phyloP scores from a whole-genome alignment of 2,113 vertebrate species.

The Tor tambroides region DNA sequence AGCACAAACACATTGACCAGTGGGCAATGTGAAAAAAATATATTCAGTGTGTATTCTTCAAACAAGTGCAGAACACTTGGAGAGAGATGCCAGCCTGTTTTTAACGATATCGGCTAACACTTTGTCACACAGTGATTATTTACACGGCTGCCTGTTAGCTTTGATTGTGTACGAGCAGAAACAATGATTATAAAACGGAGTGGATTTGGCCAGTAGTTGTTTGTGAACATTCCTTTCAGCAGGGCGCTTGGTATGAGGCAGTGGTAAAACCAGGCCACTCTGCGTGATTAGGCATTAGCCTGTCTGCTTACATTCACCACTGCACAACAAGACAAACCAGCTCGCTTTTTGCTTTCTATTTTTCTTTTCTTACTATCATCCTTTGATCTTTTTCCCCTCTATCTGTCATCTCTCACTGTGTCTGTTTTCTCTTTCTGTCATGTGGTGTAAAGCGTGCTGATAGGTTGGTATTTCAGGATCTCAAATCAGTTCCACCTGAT shows the following conservation, averaged over 20 bases:
- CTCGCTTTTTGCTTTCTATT: slow-evolving; percentile 36
- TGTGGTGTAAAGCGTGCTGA: neutral
- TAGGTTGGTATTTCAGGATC: neutral
- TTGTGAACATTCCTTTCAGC: slow-evolving; percentile 72
- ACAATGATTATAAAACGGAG: slow-evolving; percentile 40
- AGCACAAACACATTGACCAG: too few relatives aligned
- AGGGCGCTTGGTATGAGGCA: slow-evolving; percentile 68
- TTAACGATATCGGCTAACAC: neutral
- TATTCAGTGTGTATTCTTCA: neutral
- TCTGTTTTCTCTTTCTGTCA: slow-evolving; percentile 9
- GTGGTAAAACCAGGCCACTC: slow-evolving; percentile 69
- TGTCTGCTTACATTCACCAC: slow-evolving; percentile 68
- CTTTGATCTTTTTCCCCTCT: neutral
- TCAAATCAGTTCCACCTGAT: slow-evolving; percentile 31
- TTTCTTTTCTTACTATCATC: slow-evolving; percentile 22
- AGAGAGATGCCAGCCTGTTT: neutral
- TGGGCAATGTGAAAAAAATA: neutral
- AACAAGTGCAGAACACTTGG: neutral
- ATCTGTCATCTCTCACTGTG: neutral
- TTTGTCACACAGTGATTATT: slow-evolving; percentile 21
- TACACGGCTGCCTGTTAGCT: slow-evolving; percentile 6
- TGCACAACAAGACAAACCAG: slow-evolving; percentile 61
- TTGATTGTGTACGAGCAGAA: slow-evolving; percentile 37
- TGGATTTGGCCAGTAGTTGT: slow-evolving; percentile 52
- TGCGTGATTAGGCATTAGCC: slow-evolving; percentile 71